Evolutionary conservation across 2,797 vertebrate species (phyloP), one percentile per base, ranked within the genome.

Genomic region (Falco rusticolus): DNA sequence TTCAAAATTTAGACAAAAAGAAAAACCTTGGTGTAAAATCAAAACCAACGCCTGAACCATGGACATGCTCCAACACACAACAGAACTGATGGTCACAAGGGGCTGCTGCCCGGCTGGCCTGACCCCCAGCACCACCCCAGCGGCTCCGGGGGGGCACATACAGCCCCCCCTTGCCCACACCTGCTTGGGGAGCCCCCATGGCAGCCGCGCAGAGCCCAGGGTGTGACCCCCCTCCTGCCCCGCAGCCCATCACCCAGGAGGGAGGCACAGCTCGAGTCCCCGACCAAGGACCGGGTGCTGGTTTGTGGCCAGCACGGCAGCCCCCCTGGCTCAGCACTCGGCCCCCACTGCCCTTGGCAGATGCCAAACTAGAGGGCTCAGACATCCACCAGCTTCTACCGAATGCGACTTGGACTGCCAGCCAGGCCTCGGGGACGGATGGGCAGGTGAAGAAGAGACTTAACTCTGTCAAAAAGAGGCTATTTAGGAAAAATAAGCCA

Each of bases 1-100:
- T 90, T 94, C 97, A 97, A 97, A 98, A 96, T 68, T 91, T 95
- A 97, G 97, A 91, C 98, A 98, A 97, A 97, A 98, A 98, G 97
- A 96, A 98, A 95, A 96, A 63, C 41, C 37, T 66, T 1, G 50
- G 60, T 97, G 97, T 97, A 97, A 97, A 98, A 96, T 76, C 89
- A 60, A 95, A 96, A 94, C 89, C 87, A 81, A 96, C 43, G 39
- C 34, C 59, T 71, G 57, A 97, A 96, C 94, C 72, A 9, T 60
- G 83, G 91, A 95, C 96, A 96, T 95, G 97, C 94, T 97, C 95
- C 7, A n/a, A 93, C 41, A 81, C 82, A n/a, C 59, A 95, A 92
- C 28, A 95, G 94, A 96, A 95, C 63, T 2, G 1, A 66, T 1
- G 8, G 43, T 69, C 76, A 71, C 11, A 10, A 0, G 2, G 21